These are phyloP conservation scores for Strix aluco DNA, from an alignment of 2,113 vertebrate species.

Conservation along the genomic window DNA sequence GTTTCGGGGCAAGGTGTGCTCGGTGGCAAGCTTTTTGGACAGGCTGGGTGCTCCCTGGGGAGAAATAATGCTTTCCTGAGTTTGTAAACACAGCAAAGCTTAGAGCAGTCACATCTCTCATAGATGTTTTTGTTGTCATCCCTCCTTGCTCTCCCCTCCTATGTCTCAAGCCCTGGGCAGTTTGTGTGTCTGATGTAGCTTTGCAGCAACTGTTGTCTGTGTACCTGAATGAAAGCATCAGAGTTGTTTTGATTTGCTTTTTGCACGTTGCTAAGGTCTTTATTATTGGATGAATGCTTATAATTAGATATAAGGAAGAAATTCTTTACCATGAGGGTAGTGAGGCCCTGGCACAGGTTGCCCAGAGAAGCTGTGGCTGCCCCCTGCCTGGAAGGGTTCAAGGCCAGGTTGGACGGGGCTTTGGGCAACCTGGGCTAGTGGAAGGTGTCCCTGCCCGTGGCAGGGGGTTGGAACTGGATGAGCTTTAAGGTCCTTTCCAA, in stretches of 20 bases:
- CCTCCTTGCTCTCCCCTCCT: background rate
- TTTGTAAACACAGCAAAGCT: background rate
- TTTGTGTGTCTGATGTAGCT: background rate
- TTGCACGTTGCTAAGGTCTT: fast-evolving
- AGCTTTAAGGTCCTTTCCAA: background rate
- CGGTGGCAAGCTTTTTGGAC: background rate
- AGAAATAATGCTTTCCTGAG: background rate
- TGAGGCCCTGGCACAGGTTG: background rate
- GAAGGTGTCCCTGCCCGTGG: background rate
- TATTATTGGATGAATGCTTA: background rate
- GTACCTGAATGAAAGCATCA: background rate
- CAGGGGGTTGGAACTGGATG: background rate
- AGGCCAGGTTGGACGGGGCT: fast-evolving
- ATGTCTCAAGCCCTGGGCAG: background rate
- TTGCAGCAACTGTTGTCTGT: background rate
- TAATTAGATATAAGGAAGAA: background rate
- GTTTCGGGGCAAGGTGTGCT: background rate
- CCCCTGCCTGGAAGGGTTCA: fast-evolving
- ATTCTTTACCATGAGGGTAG: fast-evolving
- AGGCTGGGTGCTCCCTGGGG: background rate
- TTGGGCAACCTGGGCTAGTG: fast-evolving
- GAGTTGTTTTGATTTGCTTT: background rate
- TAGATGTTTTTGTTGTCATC: background rate
- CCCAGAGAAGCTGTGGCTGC: background rate
- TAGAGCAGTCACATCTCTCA: background rate